Base-by-base conservation (phyloP, 2,797 vertebrate genomes). In the Pagetopsis macropterus region DNA sequence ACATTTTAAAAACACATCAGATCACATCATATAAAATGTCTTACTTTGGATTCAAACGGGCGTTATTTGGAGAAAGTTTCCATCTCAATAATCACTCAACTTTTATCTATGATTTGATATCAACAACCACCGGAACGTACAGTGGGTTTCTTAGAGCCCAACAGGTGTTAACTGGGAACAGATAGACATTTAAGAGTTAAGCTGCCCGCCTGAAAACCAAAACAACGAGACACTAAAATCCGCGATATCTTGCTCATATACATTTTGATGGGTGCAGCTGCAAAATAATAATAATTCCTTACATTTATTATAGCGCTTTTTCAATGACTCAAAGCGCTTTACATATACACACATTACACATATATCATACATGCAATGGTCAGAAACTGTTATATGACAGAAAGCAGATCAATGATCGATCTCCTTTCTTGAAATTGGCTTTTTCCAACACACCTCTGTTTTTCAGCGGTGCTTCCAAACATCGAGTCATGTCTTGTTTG, bases 371-470 rank as follows among this genome's bases (percentile, higher is more conserved):
- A n/a, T n/a, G n/a, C n/a, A n/a, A n/a, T n/a, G n/a, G n/a, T n/a
- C n/a, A n/a, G n/a, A n/a, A n/a, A n/a, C n/a, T n/a, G n/a, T n/a
- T n/a, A n/a, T 45, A 11, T 17, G 62, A 50, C 6, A n/a, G 31
- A 10, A 56, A 57, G 44, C 9, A 23, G 41, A 10, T 72, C 21
- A n/a, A n/a, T 65, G n/a, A 37, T 33, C 33, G 15, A 19, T 49
- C 19, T 23, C 14, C 23, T 49, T 44, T 12, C 12, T 27, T 31
- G 33, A 46, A 37, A 49, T 54, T 5, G 11, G 44, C 14, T 41
- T 57, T 66, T 72, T 46, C 5, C 17, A 37, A 11, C 41, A 73
- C 45, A 54, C 27, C 16, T 63, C 37, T 56, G 40, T 13, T 63
- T 15, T 27, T 65, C 67, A 72, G 52, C 0, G 10, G 37, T 33